Percentiles rank a stretch among this genome's conserved stretches.
These are phyloP conservation scores for Piscicola geometra DNA, from an alignment of 2,888 invertebrate genomes.

Conservation along the genomic window DNA sequence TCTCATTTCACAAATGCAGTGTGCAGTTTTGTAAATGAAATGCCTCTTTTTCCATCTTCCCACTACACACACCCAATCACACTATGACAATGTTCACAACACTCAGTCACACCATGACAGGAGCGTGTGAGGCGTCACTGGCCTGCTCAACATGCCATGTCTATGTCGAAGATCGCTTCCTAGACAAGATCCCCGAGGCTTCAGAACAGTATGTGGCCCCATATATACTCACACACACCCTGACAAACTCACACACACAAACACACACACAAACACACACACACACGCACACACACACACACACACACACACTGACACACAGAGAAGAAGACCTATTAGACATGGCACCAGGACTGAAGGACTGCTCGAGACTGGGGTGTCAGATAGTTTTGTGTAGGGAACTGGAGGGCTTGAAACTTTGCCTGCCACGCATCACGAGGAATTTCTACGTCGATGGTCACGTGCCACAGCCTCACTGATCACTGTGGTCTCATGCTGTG, in stretches of 20 bases:
- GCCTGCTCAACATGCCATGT: slow-evolving; percentile 98
- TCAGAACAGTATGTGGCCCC: slow-evolving; percentile 63
- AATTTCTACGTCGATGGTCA: slow-evolving; percentile 80
- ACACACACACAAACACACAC: neutral
- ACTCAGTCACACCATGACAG: slow-evolving; percentile 59
- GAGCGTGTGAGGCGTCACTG: slow-evolving; percentile 94
- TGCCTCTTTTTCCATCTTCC: no score
- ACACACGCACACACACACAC: neutral
- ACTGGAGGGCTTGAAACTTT: slow-evolving; percentile 53
- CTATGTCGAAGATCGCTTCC: slow-evolving; percentile 70
- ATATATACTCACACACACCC: neutral
- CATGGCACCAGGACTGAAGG: slow-evolving; percentile 88
- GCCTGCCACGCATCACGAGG: slow-evolving; percentile 52
- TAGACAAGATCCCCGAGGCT: slow-evolving; percentile 70
- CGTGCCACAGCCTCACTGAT: slow-evolving; percentile 82
- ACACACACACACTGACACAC: slow-evolving; percentile 26
- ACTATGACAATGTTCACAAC: no score
- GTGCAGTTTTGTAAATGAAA: no score
- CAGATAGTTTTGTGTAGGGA: slow-evolving; percentile 55
- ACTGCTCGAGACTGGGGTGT: slow-evolving; percentile 80
- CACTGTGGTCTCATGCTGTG: no score
- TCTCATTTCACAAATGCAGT: no score
- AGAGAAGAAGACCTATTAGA: slow-evolving; percentile 95
- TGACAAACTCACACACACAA: neutral
- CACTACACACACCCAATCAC: no score